Base-by-base conservation (phyloP, 2,797 vertebrate species). In the Peromyscus nudipes region DNA sequence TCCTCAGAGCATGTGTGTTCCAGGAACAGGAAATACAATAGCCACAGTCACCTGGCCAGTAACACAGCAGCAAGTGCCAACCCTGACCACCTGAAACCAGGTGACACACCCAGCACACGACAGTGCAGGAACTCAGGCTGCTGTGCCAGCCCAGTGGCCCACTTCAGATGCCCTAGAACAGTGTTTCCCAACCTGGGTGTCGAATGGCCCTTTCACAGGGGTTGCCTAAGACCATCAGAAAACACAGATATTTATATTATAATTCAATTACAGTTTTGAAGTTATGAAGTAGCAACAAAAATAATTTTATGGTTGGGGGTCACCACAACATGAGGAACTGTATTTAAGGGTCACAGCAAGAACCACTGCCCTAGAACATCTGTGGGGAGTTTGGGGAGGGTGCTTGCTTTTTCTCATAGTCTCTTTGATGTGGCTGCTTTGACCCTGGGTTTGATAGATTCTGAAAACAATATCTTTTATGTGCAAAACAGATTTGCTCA, bases 81-180 rank as follows among this genome's bases (percentile, higher is more conserved):
- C 31, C 25, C 46, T 80, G 57, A 80, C 31, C 21, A 55, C 82
- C 52, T 27, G n/a, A 65, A 43, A 69, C 60, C 69, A 69, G 43
- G 64, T 5, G 9, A 17, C 0, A 0, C 0, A 1, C 34, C 6
- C 0, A 43, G 52, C 25, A 4, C 4, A 7, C 2, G 4, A 57
- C 13, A 37, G 71, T 12, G 9, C 6, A 29, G 60, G 49, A 80
- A 31, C 57, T 43, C 34, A 11, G 31, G 34, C 34, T 1, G 2
- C 16, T 3, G 1, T 19, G 1, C 37, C 3, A 6, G 8, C 27
- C 77, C 7, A 12, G 19, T 23, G 43, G 16, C 73, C 31, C 7
- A 9, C 6, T 4, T 82, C 25, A 55, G 43, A 0, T 4, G 2
- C 2, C 14, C 11, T 14, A 6, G 17, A 34, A 64, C 10, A 29